phyloP scores from a whole-genome alignment of 2,797 vertebrate species.

The Sebastes minor region DNA sequence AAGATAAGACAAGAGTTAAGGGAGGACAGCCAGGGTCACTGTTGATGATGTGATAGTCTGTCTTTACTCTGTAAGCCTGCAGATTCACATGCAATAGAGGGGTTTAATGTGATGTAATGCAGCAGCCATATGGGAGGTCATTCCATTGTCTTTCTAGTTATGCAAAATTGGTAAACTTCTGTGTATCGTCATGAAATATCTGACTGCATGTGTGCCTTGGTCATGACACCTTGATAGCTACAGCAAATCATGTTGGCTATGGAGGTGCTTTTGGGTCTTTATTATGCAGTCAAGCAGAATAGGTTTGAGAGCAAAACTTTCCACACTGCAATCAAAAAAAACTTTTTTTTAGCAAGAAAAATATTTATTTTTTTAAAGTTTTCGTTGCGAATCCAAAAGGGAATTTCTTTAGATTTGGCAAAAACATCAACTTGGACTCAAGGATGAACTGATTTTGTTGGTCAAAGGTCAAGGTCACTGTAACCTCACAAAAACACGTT shows the following conservation, averaged over 20 bases:
- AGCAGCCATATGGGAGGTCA: not conserved
- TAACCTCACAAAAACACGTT: too few species aligned
- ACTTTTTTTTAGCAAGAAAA: not conserved
- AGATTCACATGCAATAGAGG: not conserved
- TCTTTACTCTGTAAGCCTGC: constrained; percentile 3
- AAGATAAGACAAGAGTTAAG: constrained; percentile 6
- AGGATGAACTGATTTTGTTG: not conserved
- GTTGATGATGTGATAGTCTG: constrained; percentile 23
- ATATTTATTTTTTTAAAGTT: too few species aligned
- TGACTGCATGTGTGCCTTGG: not conserved
- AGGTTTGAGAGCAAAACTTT: too few species aligned
- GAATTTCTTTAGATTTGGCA: too few species aligned
- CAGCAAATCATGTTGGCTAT: not conserved
- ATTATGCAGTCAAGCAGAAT: too few species aligned
- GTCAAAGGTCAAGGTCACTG: not conserved
- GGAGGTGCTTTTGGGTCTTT: too few species aligned
- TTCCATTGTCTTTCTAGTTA: not conserved
- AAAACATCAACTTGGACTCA: not conserved
- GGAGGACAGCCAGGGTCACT: constrained; percentile 35
- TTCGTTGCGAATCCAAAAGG: not conserved
- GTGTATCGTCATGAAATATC: not conserved
- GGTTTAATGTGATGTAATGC: not conserved
- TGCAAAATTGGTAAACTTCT: not conserved
- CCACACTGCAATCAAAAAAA: not conserved
- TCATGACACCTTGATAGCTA: too few species aligned